A percentile compares a stretch with the other conserved stretches of the same genome.
Conservation (phyloP, 2,113 vertebrate genomes). For the Petroica traversi region DNA sequence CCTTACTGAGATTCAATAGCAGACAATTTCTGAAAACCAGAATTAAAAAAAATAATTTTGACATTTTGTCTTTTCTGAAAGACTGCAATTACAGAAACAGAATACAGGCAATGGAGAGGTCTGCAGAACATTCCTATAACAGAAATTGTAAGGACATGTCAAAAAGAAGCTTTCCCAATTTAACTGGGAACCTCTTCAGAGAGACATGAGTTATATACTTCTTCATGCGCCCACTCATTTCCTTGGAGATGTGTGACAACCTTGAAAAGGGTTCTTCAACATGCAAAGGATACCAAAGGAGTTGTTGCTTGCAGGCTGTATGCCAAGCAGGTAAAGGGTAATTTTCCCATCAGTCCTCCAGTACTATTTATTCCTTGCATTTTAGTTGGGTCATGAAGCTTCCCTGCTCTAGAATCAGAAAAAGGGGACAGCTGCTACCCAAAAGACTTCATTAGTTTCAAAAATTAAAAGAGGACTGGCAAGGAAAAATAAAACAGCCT, state of each 20-base stretch:
- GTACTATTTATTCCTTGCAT: background rate
- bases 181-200: background rate
- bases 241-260: background rate
- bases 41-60: background rate
- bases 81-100: background rate
- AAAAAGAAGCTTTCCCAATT: background rate
- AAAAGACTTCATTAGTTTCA: background rate
- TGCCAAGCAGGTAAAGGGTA: background rate
- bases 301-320: background rate
- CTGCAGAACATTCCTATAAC: background rate
- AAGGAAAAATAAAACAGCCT: background rate
- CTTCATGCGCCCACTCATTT: background rate
- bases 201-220: background rate
- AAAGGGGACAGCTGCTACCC: background rate
- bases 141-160: background rate
- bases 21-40: background rate
- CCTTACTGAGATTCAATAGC: background rate
- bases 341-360: background rate
- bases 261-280: background rate
- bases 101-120: background rate
- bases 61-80: background rate
- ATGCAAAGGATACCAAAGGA: background rate
- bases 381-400: background rate
- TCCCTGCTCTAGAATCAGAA: background rate
- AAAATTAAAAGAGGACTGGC: background rate